Conservation (phyloP, 2,113 vertebrate species). For the Onychostruthus taczanowskii region DNA sequence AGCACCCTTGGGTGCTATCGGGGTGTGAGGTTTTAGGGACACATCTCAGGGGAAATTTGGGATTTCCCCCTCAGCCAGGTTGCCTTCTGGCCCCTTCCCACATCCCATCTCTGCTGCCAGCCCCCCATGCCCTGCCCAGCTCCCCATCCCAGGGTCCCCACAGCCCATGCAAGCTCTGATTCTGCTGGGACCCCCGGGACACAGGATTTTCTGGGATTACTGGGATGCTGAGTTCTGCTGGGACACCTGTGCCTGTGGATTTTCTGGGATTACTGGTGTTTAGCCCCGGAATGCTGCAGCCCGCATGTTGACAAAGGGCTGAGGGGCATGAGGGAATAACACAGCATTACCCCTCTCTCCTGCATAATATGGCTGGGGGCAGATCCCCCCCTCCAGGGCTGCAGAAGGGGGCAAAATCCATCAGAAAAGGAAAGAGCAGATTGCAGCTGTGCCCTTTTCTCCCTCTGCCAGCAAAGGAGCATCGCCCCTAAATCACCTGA, state of each 20-base stretch:
- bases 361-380: fast-evolving
- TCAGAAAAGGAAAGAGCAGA: neutral
- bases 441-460: neutral
- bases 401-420: neutral
- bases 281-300: neutral
- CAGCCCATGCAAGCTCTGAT: fast-evolving
- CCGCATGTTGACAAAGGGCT: fast-evolving
- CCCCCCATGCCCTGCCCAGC: neutral
- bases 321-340: fast-evolving
- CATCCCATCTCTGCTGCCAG: neutral
- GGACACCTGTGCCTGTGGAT: neutral
- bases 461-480: neutral
- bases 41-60: neutral
- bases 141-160: neutral
- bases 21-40: neutral
- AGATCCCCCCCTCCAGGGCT: neutral
- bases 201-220: neutral
- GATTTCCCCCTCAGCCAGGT: neutral
- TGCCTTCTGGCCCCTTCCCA: neutral
- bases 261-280: neutral
- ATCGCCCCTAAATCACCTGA: neutral
- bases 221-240: neutral
- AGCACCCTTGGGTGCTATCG: neutral
- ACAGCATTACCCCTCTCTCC: neutral
- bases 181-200: neutral